A percentile compares a stretch with the other conserved stretches of the same genome.
Evolutionary conservation across 2,888 invertebrate species (phyloP).

Genomic region (Himalopsyche kuldschensis): DNA sequence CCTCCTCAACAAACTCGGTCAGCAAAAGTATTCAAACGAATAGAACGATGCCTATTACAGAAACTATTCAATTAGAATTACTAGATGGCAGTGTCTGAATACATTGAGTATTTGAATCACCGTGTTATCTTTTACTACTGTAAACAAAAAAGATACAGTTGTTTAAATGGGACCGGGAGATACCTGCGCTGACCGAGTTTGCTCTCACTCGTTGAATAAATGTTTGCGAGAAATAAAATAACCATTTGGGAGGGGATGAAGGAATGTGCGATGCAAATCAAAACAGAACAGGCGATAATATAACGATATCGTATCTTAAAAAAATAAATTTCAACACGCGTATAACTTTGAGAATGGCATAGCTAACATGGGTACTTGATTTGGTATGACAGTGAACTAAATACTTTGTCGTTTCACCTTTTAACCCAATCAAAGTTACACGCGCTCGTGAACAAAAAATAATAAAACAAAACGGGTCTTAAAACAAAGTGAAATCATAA

Average conservation of each 20-base stretch:
- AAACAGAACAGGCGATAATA: slow-evolving; percentile 14
- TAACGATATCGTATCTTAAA: background rate
- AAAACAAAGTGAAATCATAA: background rate
- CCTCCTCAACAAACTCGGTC: slow-evolving; percentile 23
- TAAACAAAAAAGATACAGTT: background rate
- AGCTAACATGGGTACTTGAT: too few relatives aligned
- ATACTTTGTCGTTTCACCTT: too few relatives aligned
- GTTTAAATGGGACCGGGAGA: background rate
- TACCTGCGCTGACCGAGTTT: background rate
- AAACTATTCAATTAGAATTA: too few relatives aligned
- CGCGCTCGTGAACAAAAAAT: background rate
- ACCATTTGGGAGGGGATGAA: slow-evolving; percentile 24
- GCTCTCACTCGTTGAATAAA: slow-evolving; percentile 21
- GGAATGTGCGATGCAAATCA: slow-evolving; percentile 17
- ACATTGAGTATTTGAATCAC: too few relatives aligned
- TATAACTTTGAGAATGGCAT: background rate
- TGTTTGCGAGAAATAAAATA: slow-evolving; percentile 32
- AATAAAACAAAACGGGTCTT: background rate
- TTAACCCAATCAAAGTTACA: background rate
- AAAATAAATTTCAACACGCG: background rate
- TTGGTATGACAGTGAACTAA: too few relatives aligned
- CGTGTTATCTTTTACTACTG: background rate
- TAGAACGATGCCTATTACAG: too few relatives aligned
- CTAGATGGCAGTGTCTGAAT: too few relatives aligned
- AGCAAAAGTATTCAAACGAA: background rate